A percentile compares a stretch with the other conserved stretches of the same genome.
Conservation (phyloP, 2,797 vertebrate species). For the Pseudochaenichthys georgianus region DNA sequence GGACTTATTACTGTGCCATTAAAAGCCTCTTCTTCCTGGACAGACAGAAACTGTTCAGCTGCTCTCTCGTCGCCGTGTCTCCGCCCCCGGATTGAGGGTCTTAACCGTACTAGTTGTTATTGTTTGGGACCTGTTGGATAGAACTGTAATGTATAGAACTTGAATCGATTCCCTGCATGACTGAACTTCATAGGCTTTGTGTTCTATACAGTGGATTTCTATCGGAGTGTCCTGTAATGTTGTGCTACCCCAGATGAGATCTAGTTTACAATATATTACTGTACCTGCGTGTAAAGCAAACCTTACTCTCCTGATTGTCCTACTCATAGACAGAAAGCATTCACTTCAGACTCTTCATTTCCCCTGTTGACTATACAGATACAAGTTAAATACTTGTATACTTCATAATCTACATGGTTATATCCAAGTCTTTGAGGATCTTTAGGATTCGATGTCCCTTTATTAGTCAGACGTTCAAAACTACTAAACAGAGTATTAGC, state of each 20-base stretch:
- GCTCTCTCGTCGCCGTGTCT: conserved; percentile 63
- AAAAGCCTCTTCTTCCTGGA: conserved; percentile 68
- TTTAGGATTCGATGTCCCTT: conserved; percentile 58
- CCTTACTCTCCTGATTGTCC: conserved; percentile 39
- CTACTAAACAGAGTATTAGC: conserved; percentile 57
- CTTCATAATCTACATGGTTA: conserved; percentile 52
- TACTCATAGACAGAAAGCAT: conserved; percentile 22
- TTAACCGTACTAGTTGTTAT: conserved; percentile 54
- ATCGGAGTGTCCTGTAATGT: conserved; percentile 70
- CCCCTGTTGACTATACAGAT: conserved; percentile 45
- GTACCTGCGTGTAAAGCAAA: conserved; percentile 64
- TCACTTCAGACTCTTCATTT: conserved; percentile 33
- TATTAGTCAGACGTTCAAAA: conserved; percentile 54
- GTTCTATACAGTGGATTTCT: conserved; percentile 81
- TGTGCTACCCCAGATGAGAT: conserved; percentile 54
- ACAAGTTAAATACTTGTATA: conserved; percentile 57
- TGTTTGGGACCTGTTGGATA: conserved; percentile 74
- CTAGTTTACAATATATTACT: conserved; percentile 60
- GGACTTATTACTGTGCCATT: conserved; percentile 71
- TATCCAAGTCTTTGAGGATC: conserved; percentile 43
- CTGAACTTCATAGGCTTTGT: conserved; percentile 68
- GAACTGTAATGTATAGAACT: conserved; percentile 81
- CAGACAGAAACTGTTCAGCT: conserved; percentile 55
- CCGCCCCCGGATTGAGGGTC: conserved; percentile 46
- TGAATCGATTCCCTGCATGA: conserved; percentile 77